Conservation (phyloP, 2,888 invertebrate species). For the Luperina testacea region DNA sequence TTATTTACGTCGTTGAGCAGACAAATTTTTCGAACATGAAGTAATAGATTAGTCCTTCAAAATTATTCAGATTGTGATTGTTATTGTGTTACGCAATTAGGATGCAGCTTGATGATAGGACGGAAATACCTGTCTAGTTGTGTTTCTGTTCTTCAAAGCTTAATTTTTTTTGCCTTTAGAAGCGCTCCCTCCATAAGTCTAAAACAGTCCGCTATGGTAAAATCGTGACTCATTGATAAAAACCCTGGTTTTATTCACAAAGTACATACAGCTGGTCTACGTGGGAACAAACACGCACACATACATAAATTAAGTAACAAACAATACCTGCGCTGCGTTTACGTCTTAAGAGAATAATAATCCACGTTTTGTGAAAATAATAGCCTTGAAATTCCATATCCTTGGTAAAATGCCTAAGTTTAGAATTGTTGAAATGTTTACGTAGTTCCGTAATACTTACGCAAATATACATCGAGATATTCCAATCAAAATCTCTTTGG, state of each 20-base stretch:
- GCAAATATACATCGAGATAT: neutral
- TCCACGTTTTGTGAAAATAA: slow-evolving; percentile 43
- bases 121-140: neutral
- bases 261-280: slow-evolving; percentile 58
- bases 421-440: slow-evolving; percentile 13
- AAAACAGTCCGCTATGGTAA: neutral
- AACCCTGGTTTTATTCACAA: slow-evolving; percentile 38
- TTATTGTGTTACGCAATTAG: too few relatives aligned
- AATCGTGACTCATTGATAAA: slow-evolving; percentile 37
- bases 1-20: too few relatives aligned
- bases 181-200: neutral
- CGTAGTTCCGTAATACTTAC: neutral
- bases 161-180: neutral
- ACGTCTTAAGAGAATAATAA: slow-evolving; percentile 48
- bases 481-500: neutral
- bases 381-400: slow-evolving; percentile 47
- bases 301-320: slow-evolving; percentile 61
- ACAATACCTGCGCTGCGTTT: slow-evolving; percentile 57
- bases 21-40: too few relatives aligned
- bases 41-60: too few relatives aligned
- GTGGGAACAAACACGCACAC: slow-evolving; percentile 61
- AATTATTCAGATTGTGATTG: too few relatives aligned
- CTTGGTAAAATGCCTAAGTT: slow-evolving; percentile 22
- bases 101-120: neutral
- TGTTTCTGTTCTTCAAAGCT: neutral